These are phyloP conservation scores for Taxidea taxus DNA, from an alignment of 2,113 vertebrate genomes.

Conservation along the genomic window DNA sequence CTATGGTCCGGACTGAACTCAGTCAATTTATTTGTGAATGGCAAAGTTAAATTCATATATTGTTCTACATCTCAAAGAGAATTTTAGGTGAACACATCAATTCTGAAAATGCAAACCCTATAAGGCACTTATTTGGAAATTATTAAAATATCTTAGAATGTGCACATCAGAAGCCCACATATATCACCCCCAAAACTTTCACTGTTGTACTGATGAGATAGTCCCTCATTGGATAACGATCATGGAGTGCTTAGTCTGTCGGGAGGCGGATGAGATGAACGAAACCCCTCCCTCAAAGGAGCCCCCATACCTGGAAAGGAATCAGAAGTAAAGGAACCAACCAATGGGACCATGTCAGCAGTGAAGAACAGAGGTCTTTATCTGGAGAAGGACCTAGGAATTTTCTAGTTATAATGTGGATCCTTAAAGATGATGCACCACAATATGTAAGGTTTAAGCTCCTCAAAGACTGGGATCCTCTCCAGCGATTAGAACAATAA, in stretches of 20 bases:
- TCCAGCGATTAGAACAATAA: neutral
- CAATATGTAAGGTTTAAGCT: neutral
- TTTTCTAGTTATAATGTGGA: neutral
- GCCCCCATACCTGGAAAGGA: neutral
- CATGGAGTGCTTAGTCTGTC: neutral
- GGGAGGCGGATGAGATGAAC: neutral
- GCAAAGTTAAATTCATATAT: neutral
- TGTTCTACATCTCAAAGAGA: neutral
- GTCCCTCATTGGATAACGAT: no score
- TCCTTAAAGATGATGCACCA: neutral
- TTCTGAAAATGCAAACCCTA: neutral
- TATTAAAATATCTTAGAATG: neutral
- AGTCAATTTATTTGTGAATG: neutral
- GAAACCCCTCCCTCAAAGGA: neutral
- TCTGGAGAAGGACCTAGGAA: neutral
- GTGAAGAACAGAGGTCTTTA: neutral
- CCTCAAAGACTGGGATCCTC: neutral
- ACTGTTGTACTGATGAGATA: neutral
- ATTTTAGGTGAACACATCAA: neutral
- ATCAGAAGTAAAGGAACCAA: neutral
- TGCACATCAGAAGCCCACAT: neutral
- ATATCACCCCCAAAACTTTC: neutral
- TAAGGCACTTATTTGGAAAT: neutral
- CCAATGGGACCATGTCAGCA: no score
- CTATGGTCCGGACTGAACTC: neutral